Evolutionary conservation across 2,888 invertebrate genomes (phyloP).

Genomic region (Abscondita cerata): DNA sequence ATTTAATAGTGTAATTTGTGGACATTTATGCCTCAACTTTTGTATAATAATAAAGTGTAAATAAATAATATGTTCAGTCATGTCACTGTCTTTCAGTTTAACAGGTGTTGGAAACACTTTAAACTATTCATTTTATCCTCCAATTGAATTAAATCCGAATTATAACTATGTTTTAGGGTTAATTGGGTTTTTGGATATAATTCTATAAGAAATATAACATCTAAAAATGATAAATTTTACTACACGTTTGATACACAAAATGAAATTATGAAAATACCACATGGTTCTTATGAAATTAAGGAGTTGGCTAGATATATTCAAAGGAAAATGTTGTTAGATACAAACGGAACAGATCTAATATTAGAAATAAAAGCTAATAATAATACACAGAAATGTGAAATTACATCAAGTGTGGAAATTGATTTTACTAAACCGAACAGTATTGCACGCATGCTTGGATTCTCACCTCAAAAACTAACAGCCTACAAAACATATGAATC

Average conservation of each 20-base stretch:
- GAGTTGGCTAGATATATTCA: conserved; percentile 43
- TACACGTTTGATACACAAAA: conserved; percentile 16
- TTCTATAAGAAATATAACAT: conserved; percentile 50
- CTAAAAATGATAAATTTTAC: conserved; percentile 48
- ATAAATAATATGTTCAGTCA: background rate
- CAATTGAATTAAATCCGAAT: conserved; percentile 40
- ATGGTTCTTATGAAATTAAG: conserved; percentile 48
- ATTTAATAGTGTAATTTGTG: no score
- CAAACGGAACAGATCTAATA: conserved; percentile 4
- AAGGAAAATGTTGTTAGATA: background rate
- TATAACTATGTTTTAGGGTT: conserved; percentile 46
- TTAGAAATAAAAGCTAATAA: conserved; percentile 40
- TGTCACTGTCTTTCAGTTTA: conserved; percentile 37
- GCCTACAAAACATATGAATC: conserved; percentile 40
- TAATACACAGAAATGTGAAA: conserved; percentile 43
- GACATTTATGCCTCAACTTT: conserved; percentile 37
- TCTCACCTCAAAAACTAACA: conserved; percentile 25
- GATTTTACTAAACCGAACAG: conserved; percentile 26
- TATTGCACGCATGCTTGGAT: conserved; percentile 44
- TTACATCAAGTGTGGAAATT: conserved; percentile 31
- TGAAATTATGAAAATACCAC: conserved; percentile 40
- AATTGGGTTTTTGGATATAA: conserved; percentile 47
- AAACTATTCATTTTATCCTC: conserved; percentile 29
- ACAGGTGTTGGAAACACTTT: conserved; percentile 40
- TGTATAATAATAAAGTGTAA: conserved; percentile 9